Evolutionary conservation across 2,113 vertebrate species (phyloP).

Genomic region (Microcebus murinus): DNA sequence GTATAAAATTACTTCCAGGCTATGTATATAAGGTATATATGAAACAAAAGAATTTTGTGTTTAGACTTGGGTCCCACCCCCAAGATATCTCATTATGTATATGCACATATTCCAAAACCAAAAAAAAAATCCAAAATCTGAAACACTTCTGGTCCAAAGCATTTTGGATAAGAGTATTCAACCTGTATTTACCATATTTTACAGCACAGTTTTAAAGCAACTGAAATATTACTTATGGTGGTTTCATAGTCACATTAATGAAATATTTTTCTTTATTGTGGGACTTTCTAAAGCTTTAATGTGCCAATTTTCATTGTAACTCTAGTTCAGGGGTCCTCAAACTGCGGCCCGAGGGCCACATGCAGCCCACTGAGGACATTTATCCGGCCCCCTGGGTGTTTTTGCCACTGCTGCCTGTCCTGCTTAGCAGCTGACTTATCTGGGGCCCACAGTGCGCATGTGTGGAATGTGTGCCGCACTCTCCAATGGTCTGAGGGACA

Average conservation of each 20-base stretch:
- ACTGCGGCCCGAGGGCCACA: too few relatives aligned
- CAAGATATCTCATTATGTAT: background rate
- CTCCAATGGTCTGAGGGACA: too few relatives aligned
- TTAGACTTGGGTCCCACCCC: background rate
- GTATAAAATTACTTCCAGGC: background rate
- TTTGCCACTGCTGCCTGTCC: too few relatives aligned
- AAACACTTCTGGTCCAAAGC: background rate
- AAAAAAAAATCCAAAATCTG: background rate
- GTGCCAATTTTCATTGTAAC: background rate
- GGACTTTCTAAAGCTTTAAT: background rate
- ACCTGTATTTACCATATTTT: background rate
- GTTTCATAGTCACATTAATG: background rate
- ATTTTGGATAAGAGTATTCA: background rate
- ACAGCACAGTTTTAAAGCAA: background rate
- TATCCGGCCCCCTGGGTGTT: too few relatives aligned
- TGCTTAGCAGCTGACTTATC: too few relatives aligned
- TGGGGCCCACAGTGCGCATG: too few relatives aligned
- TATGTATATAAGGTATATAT: background rate
- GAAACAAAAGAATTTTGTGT: background rate
- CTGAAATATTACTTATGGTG: background rate
- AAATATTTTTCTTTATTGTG: background rate
- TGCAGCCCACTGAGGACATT: too few relatives aligned
- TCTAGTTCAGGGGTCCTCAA: background rate
- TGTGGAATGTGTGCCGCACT: too few relatives aligned
- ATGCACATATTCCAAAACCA: background rate